Evolutionary conservation across 2,113 vertebrate species (phyloP).

Genomic region (Mixornis gularis): DNA sequence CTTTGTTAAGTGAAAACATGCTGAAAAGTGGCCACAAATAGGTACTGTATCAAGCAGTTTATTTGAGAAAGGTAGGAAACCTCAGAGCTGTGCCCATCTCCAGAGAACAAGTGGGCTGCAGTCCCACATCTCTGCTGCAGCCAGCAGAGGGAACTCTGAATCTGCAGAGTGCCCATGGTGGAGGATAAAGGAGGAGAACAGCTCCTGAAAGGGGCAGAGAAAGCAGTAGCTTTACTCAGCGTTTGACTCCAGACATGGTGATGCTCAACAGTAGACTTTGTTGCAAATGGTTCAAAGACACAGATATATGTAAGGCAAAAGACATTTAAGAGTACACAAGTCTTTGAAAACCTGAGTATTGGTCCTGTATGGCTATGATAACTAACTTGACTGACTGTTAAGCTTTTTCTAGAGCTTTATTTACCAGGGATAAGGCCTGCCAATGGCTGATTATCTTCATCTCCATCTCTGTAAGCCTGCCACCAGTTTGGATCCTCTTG

Average conservation of each 20-base stretch:
- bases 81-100: background rate
- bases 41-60: background rate
- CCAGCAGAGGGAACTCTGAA: conserved; percentile 44
- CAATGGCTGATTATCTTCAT: conserved; percentile 91
- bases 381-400: background rate
- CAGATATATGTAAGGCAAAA: background rate
- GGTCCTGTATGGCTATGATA: background rate
- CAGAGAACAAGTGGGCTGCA: background rate
- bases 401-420: background rate
- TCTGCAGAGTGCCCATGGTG: background rate
- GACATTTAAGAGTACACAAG: background rate
- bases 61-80: background rate
- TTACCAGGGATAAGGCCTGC: conserved; percentile 94
- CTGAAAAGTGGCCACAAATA: background rate
- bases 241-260: background rate
- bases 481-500: conserved; percentile 97
- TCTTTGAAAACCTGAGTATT: background rate
- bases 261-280: background rate
- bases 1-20: background rate
- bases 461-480: conserved; percentile 95
- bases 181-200: background rate
- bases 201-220: background rate
- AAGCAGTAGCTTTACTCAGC: background rate
- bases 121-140: background rate
- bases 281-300: background rate